Evolutionary conservation across 92 coral and sea anemone species (phyloP), one percentile per base, ranked within the genome.

Genomic region (Paramuricea clavata): DNA sequence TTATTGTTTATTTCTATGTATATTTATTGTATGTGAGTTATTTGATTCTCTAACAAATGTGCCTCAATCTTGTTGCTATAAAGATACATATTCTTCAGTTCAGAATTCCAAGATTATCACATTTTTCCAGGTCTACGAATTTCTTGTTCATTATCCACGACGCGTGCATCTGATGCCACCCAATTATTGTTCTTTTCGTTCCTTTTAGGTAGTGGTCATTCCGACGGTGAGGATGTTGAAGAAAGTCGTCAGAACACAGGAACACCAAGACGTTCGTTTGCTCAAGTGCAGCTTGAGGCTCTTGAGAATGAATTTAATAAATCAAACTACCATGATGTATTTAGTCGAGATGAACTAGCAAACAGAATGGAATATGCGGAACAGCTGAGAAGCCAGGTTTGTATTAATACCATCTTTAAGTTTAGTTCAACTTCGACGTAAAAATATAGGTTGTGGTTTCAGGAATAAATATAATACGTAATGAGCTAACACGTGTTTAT

Each of bases 321-420:
- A 90, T 91, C 98, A 31, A 98, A 94, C 69, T 97, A 97, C 64
- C 99, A 98, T 57, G 99, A 97, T 71, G 99, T 97, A 7, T 97
- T 94, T 82, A 92, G 98, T 10, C 92, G 98, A 43, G 99, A 97
- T 56, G 95, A 97, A 81, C 86, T 97, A 8, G 97, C 98, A 1
- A 95, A 97, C 25, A 91, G 94, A 17, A 94, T 97, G 69, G 98
- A 94, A 27, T 92, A 94, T 22, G 90, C 99, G 61, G 99, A 97
- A 93, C 98, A 98, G 93, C 17, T 65, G 19, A 97, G 99, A 83
- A 97, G 95, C 33, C 99, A 97, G 99, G 99, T 97, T 94, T 3
- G 78, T 82, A 69, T 64, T 92, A 90, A 93, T 83, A 93, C 92
- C 70, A 93, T 92, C 87, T 85, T 83, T 87, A 89, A 60, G 95